These are phyloP conservation scores for Lathamus discolor DNA, from an alignment of 2,113 vertebrate genomes.

Conservation along the genomic window DNA sequence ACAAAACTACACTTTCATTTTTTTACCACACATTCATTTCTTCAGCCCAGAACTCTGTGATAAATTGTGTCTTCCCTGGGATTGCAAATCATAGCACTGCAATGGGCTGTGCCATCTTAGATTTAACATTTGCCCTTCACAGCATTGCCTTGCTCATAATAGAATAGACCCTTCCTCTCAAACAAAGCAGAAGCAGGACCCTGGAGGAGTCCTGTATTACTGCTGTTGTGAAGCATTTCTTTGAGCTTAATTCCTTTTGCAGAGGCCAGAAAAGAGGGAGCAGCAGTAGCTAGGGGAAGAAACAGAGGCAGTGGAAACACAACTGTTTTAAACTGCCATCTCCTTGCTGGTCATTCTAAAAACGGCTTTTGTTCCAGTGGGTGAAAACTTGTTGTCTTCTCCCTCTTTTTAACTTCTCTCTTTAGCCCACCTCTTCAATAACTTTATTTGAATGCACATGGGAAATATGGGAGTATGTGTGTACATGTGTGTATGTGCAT, in stretches of 20 bases:
- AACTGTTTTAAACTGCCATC: background rate
- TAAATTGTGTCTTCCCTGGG: background rate
- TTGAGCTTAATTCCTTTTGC: background rate
- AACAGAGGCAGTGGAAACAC: background rate
- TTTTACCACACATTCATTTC: background rate
- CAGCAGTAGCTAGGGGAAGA: background rate
- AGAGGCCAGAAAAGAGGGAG: background rate
- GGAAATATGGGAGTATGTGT: too few relatives aligned
- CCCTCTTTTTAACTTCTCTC: background rate
- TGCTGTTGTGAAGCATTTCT: background rate
- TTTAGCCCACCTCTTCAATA: background rate
- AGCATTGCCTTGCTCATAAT: background rate
- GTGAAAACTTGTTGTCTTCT: background rate
- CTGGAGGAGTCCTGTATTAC: background rate
- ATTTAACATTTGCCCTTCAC: background rate
- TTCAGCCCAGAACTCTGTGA: background rate
- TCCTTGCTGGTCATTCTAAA: background rate
- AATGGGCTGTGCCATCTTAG: background rate
- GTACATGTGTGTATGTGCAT: accelerated
- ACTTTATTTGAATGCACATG: background rate
- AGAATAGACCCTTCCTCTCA: background rate
- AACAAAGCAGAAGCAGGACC: background rate
- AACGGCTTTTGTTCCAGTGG: background rate
- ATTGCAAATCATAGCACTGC: background rate
- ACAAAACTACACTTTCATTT: too few relatives aligned